phyloP scores from a whole-genome alignment of 1,140 invertebrate species.

The Nylanderia fulva region DNA sequence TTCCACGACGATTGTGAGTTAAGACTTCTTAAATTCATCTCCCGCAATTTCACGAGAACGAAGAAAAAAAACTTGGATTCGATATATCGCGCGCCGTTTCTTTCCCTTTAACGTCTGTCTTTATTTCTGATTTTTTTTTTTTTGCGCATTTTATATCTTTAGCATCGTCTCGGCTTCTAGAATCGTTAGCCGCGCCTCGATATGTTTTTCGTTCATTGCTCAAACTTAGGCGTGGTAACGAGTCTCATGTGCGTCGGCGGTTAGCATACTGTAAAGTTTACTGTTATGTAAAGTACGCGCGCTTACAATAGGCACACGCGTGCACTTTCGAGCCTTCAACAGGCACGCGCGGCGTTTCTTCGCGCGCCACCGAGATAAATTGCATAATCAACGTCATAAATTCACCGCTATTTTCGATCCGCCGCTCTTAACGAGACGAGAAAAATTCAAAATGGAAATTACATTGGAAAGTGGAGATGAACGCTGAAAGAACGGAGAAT shows the following conservation, averaged over 20 bases:
- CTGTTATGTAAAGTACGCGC: slow-evolving; percentile 64
- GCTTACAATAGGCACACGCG: slow-evolving; percentile 36
- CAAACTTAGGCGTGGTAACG: slow-evolving; percentile 64
- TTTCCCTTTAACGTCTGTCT: background rate
- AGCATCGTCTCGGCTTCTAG: background rate
- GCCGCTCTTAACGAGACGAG: slow-evolving; percentile 31
- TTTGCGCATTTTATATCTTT: slow-evolving; percentile 1
- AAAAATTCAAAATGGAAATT: background rate
- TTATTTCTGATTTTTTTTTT: background rate
- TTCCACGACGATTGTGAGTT: slow-evolving; percentile 7
- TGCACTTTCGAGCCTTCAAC: slow-evolving; percentile 50
- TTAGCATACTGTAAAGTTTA: slow-evolving; percentile 59
- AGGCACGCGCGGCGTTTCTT: slow-evolving; percentile 35
- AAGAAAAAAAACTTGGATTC: background rate
- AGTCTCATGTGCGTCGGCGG: slow-evolving; percentile 50
- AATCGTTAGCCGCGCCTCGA: slow-evolving; percentile 22
- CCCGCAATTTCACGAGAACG: slow-evolving; percentile 16
- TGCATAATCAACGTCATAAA: slow-evolving; percentile 67
- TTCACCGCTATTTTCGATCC: slow-evolving; percentile 35
- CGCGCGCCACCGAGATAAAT: slow-evolving; percentile 58
- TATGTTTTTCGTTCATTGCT: slow-evolving; percentile 4
- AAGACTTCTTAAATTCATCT: slow-evolving; percentile 21
- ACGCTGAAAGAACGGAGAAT: background rate
- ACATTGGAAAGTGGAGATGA: background rate
- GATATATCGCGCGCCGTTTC: background rate